Conservation (phyloP, 2,797 vertebrate genomes). For the Hemitrygon akajei region DNA sequence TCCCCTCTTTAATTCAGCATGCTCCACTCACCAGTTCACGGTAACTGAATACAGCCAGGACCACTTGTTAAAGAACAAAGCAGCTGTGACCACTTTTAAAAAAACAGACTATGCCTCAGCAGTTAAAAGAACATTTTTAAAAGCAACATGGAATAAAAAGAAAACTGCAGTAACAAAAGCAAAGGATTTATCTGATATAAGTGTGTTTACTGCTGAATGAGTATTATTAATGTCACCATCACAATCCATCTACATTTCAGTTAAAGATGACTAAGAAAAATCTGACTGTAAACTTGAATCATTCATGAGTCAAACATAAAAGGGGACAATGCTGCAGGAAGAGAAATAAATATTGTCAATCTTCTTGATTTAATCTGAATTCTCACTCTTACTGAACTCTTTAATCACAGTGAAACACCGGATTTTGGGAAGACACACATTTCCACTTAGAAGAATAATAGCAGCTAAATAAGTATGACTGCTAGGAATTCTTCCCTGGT, state of each 20-base stretch:
- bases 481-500: too few relatives aligned
- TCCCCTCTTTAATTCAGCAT: not conserved
- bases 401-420: not conserved
- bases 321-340: not conserved
- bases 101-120: not conserved
- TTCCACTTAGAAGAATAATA: not conserved
- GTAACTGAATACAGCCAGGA: not conserved
- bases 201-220: not conserved
- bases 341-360: not conserved
- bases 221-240: not conserved
- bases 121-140: not conserved
- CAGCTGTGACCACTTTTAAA: not conserved
- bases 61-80: not conserved
- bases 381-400: not conserved
- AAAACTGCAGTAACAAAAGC: not conserved
- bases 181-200: not conserved
- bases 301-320: not conserved
- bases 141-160: not conserved
- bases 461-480: not conserved
- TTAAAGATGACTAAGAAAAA: not conserved
- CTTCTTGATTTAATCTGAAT: not conserved
- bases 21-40: not conserved
- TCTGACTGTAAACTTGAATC: not conserved
- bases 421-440: not conserved
- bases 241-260: not conserved